phyloP scores from a whole-genome alignment of 2,888 invertebrate genomes.

The Hedychridium roseum region DNA sequence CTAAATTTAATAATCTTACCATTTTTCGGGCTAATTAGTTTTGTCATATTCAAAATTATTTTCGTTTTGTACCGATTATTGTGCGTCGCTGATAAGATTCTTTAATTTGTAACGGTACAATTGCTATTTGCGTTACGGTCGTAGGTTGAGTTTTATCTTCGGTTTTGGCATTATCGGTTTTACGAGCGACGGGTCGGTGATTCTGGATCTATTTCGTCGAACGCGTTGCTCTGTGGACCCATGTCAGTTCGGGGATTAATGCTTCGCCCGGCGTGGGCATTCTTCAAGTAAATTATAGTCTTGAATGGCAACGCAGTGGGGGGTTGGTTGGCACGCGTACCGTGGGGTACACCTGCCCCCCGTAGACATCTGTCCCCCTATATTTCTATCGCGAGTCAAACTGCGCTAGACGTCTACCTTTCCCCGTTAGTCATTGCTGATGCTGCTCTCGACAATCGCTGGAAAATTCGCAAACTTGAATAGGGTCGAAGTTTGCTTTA shows the following conservation, averaged over 20 bases:
- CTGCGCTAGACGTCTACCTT: slow-evolving; percentile 30
- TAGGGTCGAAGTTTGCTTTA: slow-evolving; percentile 7
- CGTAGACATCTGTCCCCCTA: slow-evolving; percentile 60
- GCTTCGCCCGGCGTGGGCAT: slow-evolving; percentile 51
- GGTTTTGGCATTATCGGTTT: slow-evolving; percentile 16
- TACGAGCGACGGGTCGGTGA: slow-evolving; percentile 25
- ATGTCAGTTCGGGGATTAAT: slow-evolving; percentile 51
- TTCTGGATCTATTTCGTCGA: slow-evolving; percentile 33
- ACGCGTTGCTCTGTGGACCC: slow-evolving; percentile 30
- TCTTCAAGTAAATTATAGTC: slow-evolving; percentile 65
- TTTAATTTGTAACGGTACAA: background rate
- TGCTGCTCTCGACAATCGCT: slow-evolving; percentile 32
- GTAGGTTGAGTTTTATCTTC: background rate
- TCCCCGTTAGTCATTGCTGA: no score
- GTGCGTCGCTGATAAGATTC: no score
- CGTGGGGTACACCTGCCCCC: slow-evolving; percentile 59
- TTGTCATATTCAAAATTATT: no score
- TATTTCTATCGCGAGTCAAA: slow-evolving; percentile 52
- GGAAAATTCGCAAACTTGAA: slow-evolving; percentile 40
- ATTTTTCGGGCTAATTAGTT: no score
- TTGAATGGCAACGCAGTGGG: slow-evolving; percentile 61
- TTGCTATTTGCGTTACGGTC: background rate
- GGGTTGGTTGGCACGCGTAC: slow-evolving; percentile 63
- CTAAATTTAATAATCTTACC: no score
- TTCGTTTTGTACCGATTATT: no score